Conservation (phyloP, 2,888 invertebrate genomes). For the Mesochorus sp. region DNA sequence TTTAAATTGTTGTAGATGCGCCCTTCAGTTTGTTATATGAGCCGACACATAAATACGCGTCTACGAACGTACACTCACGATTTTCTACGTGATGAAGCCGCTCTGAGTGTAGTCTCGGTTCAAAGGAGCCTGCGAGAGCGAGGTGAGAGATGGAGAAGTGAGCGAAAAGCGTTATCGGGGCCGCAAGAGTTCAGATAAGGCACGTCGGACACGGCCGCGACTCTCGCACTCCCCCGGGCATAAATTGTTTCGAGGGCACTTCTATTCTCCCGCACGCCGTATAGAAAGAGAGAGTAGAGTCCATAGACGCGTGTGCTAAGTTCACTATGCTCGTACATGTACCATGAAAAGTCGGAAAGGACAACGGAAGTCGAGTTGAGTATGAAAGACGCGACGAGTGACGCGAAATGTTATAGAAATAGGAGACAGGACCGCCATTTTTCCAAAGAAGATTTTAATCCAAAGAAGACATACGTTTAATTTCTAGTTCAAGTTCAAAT, state of each 20-base stretch:
- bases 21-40: too few relatives aligned
- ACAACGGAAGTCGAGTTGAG: neutral
- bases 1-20: too few relatives aligned
- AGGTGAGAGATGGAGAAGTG: conserved; percentile 50
- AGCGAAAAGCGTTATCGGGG: conserved; percentile 71
- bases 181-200: conserved; percentile 73
- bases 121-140: conserved; percentile 29
- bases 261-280: conserved; percentile 57
- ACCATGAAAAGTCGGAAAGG: conserved; percentile 15
- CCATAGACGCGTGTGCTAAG: neutral
- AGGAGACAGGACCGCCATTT: neutral
- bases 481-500: too few relatives aligned
- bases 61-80: too few relatives aligned
- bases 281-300: neutral
- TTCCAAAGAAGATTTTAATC: too few relatives aligned
- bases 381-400: neutral
- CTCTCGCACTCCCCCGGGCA: conserved; percentile 68
- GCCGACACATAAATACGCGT: too few relatives aligned
- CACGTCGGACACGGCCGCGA: conserved; percentile 74
- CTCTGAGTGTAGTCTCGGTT: neutral
- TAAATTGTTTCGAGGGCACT: conserved; percentile 78
- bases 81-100: too few relatives aligned
- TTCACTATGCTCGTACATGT: neutral
- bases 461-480: too few relatives aligned
- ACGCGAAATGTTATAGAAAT: neutral